Evolutionary conservation across 92 coral and sea anemone species (phyloP).

Genomic region (Pocillopora meandrina): DNA sequence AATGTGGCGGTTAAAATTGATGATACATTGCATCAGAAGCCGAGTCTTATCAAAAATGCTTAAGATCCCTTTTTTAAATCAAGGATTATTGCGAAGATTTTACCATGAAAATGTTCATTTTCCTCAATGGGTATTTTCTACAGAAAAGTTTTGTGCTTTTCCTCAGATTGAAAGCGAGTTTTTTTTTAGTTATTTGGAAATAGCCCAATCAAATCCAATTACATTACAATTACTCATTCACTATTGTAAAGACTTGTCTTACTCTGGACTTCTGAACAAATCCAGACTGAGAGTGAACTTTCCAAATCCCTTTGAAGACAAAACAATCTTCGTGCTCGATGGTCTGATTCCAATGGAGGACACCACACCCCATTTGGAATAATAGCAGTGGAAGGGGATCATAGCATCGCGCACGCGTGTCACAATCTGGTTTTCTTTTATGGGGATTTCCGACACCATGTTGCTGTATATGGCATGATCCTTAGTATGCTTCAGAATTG

Average conservation of each 20-base stretch:
- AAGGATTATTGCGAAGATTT: too few species aligned
- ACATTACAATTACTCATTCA: too few species aligned
- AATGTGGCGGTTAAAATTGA: too few species aligned
- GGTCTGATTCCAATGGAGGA: constrained; percentile 55
- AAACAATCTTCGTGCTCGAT: constrained; percentile 31
- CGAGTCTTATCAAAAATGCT: too few species aligned
- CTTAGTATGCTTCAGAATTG: constrained; percentile 25
- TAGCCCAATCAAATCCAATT: neutral
- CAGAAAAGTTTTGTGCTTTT: too few species aligned
- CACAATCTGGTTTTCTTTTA: constrained; percentile 27
- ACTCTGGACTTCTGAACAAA: constrained; percentile 20
- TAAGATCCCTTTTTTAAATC: too few species aligned
- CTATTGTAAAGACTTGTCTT: neutral
- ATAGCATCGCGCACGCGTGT: constrained; percentile 52
- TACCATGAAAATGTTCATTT: too few species aligned
- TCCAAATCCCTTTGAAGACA: constrained; percentile 34
- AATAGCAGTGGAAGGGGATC: constrained; percentile 56
- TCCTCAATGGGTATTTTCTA: too few species aligned
- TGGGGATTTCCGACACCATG: constrained; percentile 54
- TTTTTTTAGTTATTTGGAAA: neutral
- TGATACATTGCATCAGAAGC: too few species aligned
- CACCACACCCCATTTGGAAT: constrained; percentile 37
- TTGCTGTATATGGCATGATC: constrained; percentile 42
- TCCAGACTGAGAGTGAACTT: constrained; percentile 44
- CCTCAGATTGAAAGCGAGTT: too few species aligned